Conservation (phyloP, 2,888 invertebrate species). For the Nephrotoma guestfalica region DNA sequence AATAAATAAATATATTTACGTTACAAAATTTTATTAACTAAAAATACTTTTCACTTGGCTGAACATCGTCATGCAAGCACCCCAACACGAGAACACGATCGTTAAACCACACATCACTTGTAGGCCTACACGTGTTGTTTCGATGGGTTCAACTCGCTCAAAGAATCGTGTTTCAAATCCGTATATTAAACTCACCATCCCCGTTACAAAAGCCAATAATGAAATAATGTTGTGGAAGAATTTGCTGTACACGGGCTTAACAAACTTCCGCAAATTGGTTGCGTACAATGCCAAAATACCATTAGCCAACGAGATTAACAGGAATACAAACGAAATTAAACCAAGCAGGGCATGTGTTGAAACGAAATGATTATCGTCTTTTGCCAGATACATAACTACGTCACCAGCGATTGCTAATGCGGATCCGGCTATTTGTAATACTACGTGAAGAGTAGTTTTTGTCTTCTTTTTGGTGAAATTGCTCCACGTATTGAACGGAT, state of each 20-base stretch:
- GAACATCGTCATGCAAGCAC: background rate
- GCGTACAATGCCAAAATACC: background rate
- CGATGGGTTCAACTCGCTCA: background rate
- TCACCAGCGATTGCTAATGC: background rate
- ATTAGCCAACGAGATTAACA: background rate
- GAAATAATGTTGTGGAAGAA: background rate
- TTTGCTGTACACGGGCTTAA: background rate
- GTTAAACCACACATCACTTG: background rate
- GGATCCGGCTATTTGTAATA: background rate
- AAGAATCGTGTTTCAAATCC: background rate
- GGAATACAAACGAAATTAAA: background rate
- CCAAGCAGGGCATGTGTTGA: background rate
- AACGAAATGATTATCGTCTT: background rate
- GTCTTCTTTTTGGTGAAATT: background rate
- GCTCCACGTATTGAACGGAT: background rate
- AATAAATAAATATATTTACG: background rate
- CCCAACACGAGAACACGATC: background rate
- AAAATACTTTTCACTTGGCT: background rate
- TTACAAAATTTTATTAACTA: background rate
- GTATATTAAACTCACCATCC: background rate
- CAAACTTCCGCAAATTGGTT: background rate
- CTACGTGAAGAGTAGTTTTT: background rate
- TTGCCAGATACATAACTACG: background rate
- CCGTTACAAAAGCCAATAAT: background rate
- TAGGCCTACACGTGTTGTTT: background rate